Conservation (phyloP, 2,113 vertebrate species). For the Columba janthina region DNA sequence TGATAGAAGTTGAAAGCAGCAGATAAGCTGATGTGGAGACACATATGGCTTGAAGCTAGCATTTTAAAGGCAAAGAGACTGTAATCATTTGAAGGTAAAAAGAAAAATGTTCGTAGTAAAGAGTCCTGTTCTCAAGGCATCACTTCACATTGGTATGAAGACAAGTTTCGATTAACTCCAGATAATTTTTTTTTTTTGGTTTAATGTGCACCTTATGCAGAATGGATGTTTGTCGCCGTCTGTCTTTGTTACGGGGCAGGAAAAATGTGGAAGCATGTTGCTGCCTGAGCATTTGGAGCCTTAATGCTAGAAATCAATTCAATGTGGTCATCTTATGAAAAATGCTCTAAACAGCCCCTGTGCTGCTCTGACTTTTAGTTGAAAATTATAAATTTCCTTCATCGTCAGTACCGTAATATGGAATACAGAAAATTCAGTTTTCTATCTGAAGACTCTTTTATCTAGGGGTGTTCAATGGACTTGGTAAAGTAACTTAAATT, state of each 20-base stretch:
- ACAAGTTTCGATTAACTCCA: slow-evolving; percentile 64
- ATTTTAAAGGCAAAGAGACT: slow-evolving; percentile 20
- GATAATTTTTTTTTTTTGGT: slow-evolving; percentile 27
- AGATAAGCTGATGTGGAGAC: slow-evolving; percentile 65
- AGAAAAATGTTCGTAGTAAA: slow-evolving; percentile 25
- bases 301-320: slow-evolving; percentile 1
- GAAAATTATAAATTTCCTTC: not conserved
- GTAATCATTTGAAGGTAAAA: slow-evolving; percentile 52
- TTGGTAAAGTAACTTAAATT: not conserved
- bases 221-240: slow-evolving; percentile 42
- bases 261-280: slow-evolving; percentile 31
- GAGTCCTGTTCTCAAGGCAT: slow-evolving; percentile 45
- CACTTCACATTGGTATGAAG: slow-evolving; percentile 5
- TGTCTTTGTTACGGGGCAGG: not conserved
- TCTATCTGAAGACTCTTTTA: not conserved
- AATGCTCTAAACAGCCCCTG: not conserved
- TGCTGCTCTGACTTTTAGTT: not conserved
- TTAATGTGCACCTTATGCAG: slow-evolving; percentile 38
- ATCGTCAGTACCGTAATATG: not conserved
- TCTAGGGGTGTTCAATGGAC: not conserved
- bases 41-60: slow-evolving; percentile 46
- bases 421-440: not conserved
- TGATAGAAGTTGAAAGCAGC: slow-evolving; percentile 65
- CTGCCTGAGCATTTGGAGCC: not conserved
- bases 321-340: slow-evolving; percentile 11